Percentiles rank a stretch among this genome's conserved stretches.
Conservation (phyloP, 1,140 invertebrate species). For the Halictus rubicundus region DNA sequence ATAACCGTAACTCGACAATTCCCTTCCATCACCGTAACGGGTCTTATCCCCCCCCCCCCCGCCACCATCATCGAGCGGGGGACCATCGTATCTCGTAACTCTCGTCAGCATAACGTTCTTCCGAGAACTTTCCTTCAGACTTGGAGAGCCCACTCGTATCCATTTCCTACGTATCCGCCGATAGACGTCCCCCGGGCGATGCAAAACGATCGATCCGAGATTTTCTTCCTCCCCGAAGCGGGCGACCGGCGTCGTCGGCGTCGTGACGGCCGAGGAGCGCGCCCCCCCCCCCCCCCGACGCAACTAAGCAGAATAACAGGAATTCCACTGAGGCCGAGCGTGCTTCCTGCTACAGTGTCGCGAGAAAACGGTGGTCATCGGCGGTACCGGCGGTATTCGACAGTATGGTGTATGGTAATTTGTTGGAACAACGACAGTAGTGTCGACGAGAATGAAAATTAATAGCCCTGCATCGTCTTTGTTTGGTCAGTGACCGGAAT, state of each 20-base stretch:
- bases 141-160: slow-evolving; percentile 17
- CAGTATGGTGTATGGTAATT: too few relatives aligned
- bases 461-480: too few relatives aligned
- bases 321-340: background rate
- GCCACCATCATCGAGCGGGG: slow-evolving; percentile 6
- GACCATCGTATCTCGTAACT: slow-evolving; percentile 19
- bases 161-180: background rate
- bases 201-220: slow-evolving; percentile 36
- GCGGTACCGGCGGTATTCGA: too few relatives aligned
- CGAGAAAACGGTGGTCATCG: too few relatives aligned
- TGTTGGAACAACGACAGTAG: too few relatives aligned
- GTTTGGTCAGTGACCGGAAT: too few relatives aligned
- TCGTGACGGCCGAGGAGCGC: background rate
- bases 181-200: background rate
- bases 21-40: slow-evolving; percentile 22
- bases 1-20: slow-evolving; percentile 31
- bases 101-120: slow-evolving; percentile 14
- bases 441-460: too few relatives aligned
- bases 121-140: background rate
- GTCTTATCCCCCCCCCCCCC: slow-evolving; percentile 1
- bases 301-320: background rate
- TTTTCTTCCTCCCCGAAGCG: background rate
- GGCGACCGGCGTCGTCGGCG: too few relatives aligned
- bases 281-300: background rate
- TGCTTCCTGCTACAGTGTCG: too few relatives aligned